Percentiles rank a stretch among this genome's conserved stretches.
Evolutionary conservation across 53 echinoderm and acorn worm genomes (phyloP).

Genomic region (Stichopus horrens): DNA sequence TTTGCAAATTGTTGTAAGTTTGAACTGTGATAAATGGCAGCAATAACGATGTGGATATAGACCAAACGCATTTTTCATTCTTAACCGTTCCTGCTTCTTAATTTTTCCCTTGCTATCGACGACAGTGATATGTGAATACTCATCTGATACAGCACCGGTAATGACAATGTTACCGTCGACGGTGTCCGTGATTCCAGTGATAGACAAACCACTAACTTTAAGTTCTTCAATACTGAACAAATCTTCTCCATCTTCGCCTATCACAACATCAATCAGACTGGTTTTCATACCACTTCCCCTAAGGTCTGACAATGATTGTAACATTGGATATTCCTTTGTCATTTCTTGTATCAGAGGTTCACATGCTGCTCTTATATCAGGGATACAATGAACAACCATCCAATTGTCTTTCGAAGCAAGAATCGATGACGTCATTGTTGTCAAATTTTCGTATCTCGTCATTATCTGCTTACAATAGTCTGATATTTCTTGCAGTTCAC

Average conservation of each 20-base stretch:
- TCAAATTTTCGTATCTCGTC: background rate
- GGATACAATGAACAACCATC: background rate
- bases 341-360: background rate
- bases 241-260: background rate
- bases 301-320: background rate
- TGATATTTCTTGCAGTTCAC: background rate
- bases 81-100: background rate
- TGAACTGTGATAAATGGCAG: background rate
- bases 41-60: background rate
- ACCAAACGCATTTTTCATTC: too few species aligned
- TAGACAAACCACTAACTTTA: background rate
- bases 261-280: background rate
- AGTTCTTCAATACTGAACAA: background rate
- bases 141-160: background rate
- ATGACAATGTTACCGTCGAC: background rate
- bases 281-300: background rate
- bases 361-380: background rate
- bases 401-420: background rate
- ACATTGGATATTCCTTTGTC: background rate
- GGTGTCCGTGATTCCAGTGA: background rate
- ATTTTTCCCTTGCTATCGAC: background rate
- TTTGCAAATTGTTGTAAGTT: slow-evolving; percentile 12
- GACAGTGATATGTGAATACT: background rate
- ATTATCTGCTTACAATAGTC: background rate
- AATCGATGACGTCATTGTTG: background rate